These are phyloP conservation scores for Platycercus adscitus DNA, from an alignment of 2,113 vertebrate species.

Conservation along the genomic window DNA sequence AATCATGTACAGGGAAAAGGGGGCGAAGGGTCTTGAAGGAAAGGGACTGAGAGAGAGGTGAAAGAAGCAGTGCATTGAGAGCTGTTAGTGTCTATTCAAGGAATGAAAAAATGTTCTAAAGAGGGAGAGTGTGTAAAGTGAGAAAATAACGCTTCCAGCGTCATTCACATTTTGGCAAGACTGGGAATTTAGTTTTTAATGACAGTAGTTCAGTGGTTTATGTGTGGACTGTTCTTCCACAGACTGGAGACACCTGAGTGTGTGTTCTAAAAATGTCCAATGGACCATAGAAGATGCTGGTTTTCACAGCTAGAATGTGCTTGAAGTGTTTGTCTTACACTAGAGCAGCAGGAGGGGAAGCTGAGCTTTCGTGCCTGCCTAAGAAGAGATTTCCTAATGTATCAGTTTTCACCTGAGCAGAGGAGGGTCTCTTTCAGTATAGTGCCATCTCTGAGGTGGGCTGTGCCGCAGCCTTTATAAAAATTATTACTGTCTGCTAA, in stretches of 20 bases:
- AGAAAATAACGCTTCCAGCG: not conserved
- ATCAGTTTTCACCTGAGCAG: not conserved
- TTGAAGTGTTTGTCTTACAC: not conserved
- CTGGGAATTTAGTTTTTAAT: not conserved
- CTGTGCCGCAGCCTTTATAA: not conserved
- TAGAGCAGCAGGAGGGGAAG: not conserved
- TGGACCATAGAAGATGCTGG: not conserved
- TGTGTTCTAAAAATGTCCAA: not conserved
- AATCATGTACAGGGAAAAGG: not conserved
- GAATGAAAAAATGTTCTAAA: not conserved
- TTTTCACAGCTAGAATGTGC: not conserved
- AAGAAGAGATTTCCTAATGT: slow-evolving; percentile 15
- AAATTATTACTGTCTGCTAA: not conserved
- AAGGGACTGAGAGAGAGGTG: not conserved
- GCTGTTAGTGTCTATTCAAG: not conserved
- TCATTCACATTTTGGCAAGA: not conserved
- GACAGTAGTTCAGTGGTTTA: not conserved
- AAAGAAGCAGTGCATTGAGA: not conserved
- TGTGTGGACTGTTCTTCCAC: not conserved
- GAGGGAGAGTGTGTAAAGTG: not conserved
- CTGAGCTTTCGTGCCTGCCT: not conserved
- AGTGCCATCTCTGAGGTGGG: not conserved
- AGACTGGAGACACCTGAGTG: not conserved
- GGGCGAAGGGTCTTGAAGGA: not conserved
- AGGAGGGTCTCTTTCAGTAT: not conserved